Evolutionary conservation across 2,113 vertebrate genomes (phyloP).

Genomic region (Propithecus coquereli): DNA sequence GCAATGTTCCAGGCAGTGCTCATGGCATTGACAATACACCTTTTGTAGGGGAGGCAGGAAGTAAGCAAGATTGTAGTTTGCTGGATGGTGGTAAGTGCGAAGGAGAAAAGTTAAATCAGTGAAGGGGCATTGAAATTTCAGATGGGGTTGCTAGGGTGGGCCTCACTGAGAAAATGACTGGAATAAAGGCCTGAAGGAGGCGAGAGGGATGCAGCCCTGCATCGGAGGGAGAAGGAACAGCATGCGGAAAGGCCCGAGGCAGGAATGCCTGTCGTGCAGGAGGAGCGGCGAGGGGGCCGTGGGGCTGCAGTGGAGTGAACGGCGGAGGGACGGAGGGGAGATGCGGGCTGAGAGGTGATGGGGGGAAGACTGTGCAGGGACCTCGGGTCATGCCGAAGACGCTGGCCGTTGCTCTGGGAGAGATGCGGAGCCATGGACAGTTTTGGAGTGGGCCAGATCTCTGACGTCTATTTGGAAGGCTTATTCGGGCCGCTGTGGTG

Average conservation of each 20-base stretch:
- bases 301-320: neutral
- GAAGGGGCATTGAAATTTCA: neutral
- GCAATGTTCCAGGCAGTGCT: neutral
- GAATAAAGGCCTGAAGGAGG: neutral
- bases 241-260: neutral
- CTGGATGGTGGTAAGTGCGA: neutral
- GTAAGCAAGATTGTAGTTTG: neutral
- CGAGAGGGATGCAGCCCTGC: neutral
- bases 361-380: neutral
- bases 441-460: neutral
- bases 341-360: neutral
- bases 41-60: neutral
- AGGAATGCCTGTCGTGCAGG: neutral
- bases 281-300: too few relatives aligned
- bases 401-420: neutral
- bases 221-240: neutral
- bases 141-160: neutral
- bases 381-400: neutral
- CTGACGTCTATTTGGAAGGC: neutral
- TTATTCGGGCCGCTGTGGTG: neutral
- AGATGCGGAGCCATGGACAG: neutral
- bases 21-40: neutral
- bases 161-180: neutral
- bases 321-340: too few relatives aligned
- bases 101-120: neutral